Base-by-base conservation (phyloP, 2,113 vertebrate genomes). In the Dinomys branickii region DNA sequence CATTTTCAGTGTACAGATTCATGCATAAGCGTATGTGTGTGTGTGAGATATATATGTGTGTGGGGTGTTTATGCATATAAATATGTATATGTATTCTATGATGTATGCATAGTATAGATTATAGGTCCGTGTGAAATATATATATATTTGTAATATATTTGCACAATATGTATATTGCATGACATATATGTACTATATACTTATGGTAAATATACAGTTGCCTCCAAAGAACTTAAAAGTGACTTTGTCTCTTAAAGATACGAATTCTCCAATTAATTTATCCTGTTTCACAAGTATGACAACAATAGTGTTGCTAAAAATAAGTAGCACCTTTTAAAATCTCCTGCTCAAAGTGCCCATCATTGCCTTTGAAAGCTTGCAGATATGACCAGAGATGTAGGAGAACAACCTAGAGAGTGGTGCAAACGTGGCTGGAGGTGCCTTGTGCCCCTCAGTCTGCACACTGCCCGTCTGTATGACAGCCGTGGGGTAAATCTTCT, bases 401-500 rank as follows among this genome's bases (percentile, higher is more conserved):
- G 89, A 86, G 96, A 97, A 98, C 90, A 69, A 88, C 94, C 71
- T 91, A 96, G 8, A 94, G 84, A 92, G 94, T 91, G 97, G 95
- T 44, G 96, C 96, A 94, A 85, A 91, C 97, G 95, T 97, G 96
- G 96, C 95, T 97, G 1, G 86, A 97, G 65, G 87, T 92, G 58
- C 88, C 97, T 95, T 95, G 90, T 96, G 90, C 96, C 96, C 69
- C 97, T 98, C 63, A 94, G 75, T 98, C 94, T 97, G 94, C 87
- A 98, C 89, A 94, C 92, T 95, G 88, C 86, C 88, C 97, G 94
- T 82, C 97, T 97, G 78, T 97, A 97, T 91, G 88, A 97, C 95
- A 98, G 96, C 96, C 96, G 97, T 98, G 90, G 97, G 97, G 97
- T 98, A 97, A 96, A 97, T 98, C 98, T 95, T 93, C 98, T 98